Percentiles rank a stretch among this genome's conserved stretches.
Conservation (phyloP, 2,113 vertebrate genomes). For the Oncorhynchus kisutch region DNA sequence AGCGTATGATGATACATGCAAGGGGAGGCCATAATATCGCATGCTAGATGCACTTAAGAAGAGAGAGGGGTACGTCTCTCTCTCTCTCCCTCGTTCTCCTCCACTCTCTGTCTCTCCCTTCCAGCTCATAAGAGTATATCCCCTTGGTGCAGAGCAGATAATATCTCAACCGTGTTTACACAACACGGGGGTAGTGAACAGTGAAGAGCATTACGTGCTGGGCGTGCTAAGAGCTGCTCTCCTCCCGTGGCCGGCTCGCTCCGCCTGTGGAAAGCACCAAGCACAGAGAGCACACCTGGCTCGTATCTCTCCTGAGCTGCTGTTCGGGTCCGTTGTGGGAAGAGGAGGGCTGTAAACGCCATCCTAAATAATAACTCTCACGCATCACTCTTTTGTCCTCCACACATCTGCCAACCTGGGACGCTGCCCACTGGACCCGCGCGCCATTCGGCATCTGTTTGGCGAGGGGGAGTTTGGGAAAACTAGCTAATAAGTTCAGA, state of each 20-base stretch:
- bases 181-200: background rate
- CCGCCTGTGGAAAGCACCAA: no score
- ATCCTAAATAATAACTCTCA: background rate
- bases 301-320: no score
- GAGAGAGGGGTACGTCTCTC: background rate
- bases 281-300: no score
- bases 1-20: background rate
- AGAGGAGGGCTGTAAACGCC: background rate
- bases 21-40: no score
- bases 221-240: background rate
- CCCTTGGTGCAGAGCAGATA: slow-evolving; percentile 1
- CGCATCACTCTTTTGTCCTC: background rate
- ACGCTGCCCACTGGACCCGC: slow-evolving; percentile 20
- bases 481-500: background rate
- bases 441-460: slow-evolving; percentile 20
- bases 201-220: background rate
- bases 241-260: no score
- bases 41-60: background rate
- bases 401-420: slow-evolving; percentile 32
- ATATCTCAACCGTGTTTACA: background rate
- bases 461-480: background rate
- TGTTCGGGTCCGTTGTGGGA: background rate
- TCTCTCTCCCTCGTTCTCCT: background rate
- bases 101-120: background rate
- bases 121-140: background rate